phyloP scores from a whole-genome alignment of 2,888 invertebrate species.

The Vannuccia rotundouncinata region DNA sequence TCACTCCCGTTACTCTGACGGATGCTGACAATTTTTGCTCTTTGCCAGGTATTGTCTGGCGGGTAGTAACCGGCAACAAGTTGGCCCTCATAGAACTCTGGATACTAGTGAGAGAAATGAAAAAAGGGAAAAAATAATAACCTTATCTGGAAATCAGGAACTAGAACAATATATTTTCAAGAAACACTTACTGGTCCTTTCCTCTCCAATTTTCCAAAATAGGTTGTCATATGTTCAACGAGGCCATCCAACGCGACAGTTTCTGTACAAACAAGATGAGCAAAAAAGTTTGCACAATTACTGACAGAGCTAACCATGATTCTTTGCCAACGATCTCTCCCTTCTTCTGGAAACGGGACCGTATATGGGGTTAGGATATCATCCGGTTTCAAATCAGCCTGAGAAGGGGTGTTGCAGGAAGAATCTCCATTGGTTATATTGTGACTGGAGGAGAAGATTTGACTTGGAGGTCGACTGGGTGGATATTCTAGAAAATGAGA shows the following conservation, averaged over 20 bases:
- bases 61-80: conserved; percentile 25
- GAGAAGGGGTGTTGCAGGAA: too few species aligned
- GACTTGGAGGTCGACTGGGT: too few species aligned
- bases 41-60: conserved; percentile 27
- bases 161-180: neutral
- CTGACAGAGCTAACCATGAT: neutral
- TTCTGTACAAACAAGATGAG: neutral
- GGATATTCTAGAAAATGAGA: too few species aligned
- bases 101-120: neutral
- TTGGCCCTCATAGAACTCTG: conserved; percentile 1
- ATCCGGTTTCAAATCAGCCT: too few species aligned
- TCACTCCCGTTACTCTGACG: neutral
- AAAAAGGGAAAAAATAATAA: neutral
- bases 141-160: neutral
- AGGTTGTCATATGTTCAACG: neutral
- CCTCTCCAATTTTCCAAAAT: neutral
- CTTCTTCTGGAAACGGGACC: neutral
- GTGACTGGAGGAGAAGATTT: too few species aligned
- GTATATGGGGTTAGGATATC: neutral
- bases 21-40: conserved; percentile 4
- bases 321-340: neutral
- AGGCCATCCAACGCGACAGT: neutral
- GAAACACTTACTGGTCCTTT: neutral
- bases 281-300: neutral
- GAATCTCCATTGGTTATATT: too few species aligned